Conservation (phyloP, 2,113 vertebrate genomes). For the Rhipidura dahli region DNA sequence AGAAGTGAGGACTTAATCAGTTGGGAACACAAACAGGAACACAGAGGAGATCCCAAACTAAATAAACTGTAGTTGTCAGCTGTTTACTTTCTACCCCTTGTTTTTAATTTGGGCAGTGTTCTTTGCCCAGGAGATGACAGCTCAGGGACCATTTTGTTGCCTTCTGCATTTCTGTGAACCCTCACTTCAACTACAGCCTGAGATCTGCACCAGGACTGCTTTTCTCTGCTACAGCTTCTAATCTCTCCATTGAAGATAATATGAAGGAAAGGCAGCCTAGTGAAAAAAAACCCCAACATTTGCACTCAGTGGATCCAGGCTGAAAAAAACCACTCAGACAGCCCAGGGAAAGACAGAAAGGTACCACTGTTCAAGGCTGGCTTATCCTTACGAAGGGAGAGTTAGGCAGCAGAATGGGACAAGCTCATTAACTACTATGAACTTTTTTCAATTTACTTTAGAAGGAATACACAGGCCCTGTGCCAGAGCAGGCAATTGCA, state of each 20-base stretch:
- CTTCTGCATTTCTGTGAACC: background rate
- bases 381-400: background rate
- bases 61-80: background rate
- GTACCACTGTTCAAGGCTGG: background rate
- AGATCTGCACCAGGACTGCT: background rate
- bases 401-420: background rate
- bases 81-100: background rate
- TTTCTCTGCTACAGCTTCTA: background rate
- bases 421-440: background rate
- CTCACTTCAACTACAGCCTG: background rate
- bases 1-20: background rate
- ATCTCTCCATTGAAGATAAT: background rate
- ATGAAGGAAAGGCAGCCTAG: background rate
- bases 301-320: background rate
- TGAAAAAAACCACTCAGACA: background rate
- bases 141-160: background rate
- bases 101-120: background rate
- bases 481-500: background rate
- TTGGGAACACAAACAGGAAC: background rate
- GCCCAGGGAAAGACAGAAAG: background rate
- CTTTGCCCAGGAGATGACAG: background rate
- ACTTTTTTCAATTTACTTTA: background rate
- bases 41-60: background rate
- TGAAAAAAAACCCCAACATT: rapidly evolving
- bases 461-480: background rate